Base-by-base conservation (phyloP, 1,140 invertebrate species). In the Drosophila grimshawi region DNA sequence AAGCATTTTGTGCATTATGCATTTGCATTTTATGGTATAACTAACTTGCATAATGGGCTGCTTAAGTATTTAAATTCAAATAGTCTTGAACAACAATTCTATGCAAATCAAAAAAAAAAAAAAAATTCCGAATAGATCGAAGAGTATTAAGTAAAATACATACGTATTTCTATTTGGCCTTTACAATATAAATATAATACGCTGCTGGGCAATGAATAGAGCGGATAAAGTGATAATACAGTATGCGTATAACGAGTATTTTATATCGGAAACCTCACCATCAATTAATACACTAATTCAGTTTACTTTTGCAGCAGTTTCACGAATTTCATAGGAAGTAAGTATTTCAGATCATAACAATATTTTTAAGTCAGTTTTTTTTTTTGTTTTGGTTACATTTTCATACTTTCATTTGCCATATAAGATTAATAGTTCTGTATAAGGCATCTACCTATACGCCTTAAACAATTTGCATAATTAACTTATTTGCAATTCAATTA, bases 1-100 rank as follows among this genome's bases (percentile, higher is more conserved):
- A 78, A 86, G 71, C 60, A 56, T 55, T 41, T 66, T 63, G 57
- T 75, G 62, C 52, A 48, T 37, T 51, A 37, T 46, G n/a, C 45
- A 27, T 60, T 43, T 52, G 19, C 19, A 19, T 11, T 53, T 45
- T 64, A 27, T 48, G 11, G 33, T 57, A 52, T 29, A 35, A 8
- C 45, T 48, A 49, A 37, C 61, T 52, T 51, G 5, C 43, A 46
- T 33, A 27, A 6, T 51, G 2, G 32, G 11, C n/a, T 10, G 39
- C 46, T 37, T 62, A 3, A 30, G 19, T 35, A 30, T 19, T 41
- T 43, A 11, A 61, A 33, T 52, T 59, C 5, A 59, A 59, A 43
- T 59, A 43, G 39, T 43, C 41, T 56, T 27, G 11, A 39, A 52
- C 48, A 49, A 49, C 48, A 33, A 59, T 10, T 29, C 6, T 32